Percentiles rank a stretch among this genome's conserved stretches.
These are phyloP conservation scores for Sebastes dallii DNA, from an alignment of 2,797 vertebrate genomes.

Conservation along the genomic window DNA sequence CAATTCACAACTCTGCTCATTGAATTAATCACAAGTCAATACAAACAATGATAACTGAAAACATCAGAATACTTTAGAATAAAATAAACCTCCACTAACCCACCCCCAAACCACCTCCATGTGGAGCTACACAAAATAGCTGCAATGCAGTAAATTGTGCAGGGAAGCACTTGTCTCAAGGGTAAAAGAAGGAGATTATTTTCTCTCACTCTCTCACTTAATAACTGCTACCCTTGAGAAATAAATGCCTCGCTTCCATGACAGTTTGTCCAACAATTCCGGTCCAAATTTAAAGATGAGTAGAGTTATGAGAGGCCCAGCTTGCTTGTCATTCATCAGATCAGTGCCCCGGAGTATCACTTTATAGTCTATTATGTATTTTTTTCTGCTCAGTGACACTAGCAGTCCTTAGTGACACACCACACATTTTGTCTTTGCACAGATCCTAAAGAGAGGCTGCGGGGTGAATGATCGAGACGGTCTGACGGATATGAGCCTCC, in stretches of 20 bases:
- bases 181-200: constrained; percentile 34
- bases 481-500: constrained; percentile 96
- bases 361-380: constrained; percentile 28
- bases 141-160: constrained; percentile 56
- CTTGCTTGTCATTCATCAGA: constrained; percentile 33
- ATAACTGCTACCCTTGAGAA: constrained; percentile 39
- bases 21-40: background rate
- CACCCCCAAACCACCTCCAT: background rate
- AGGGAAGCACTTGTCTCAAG: constrained; percentile 36
- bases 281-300: constrained; percentile 27
- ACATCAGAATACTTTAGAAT: background rate
- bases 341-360: constrained; percentile 4
- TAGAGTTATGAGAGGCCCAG: constrained; percentile 12
- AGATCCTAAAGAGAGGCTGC: constrained; percentile 97
- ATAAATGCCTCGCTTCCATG: constrained; percentile 24
- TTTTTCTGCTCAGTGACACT: constrained; percentile 8
- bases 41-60: background rate
- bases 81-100: background rate
- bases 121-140: constrained; percentile 18
- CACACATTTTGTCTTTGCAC: constrained; percentile 46
- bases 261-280: constrained; percentile 14
- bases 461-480: constrained; percentile 96
- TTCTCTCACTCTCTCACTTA: constrained; percentile 15
- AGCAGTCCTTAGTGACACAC: background rate
- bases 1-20: background rate